Conservation (phyloP, 2,888 invertebrate genomes). For the Entomobrya multifasciata region DNA sequence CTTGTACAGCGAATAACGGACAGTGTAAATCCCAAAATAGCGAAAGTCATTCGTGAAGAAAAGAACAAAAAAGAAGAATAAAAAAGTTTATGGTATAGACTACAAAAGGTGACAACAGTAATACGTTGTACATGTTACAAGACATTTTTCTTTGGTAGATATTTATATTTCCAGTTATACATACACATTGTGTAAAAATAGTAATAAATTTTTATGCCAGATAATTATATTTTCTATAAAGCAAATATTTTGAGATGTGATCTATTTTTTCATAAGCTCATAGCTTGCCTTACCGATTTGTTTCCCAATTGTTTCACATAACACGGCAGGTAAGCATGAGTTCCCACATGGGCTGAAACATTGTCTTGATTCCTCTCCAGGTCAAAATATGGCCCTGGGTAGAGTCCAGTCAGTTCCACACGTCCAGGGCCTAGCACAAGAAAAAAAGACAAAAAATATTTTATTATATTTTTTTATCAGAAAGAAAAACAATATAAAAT, state of each 20-base stretch:
- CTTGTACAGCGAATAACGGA: background rate
- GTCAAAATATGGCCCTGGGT: constrained; percentile 93
- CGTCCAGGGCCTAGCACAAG: constrained; percentile 68
- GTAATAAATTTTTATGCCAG: too few relatives aligned
- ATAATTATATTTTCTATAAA: background rate
- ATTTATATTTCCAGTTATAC: background rate
- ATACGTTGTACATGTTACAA: background rate
- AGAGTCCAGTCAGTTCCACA: constrained; percentile 86
- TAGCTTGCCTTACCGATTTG: constrained; percentile 86
- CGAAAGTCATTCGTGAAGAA: constrained; percentile 1
- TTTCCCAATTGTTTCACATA: constrained; percentile 92
- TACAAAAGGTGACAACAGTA: background rate
- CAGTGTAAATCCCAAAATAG: constrained; percentile 20
- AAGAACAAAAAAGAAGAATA: background rate
- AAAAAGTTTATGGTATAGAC: background rate
- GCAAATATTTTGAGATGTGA: background rate
- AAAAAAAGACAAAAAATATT: constrained; percentile 49
- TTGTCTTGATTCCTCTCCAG: constrained; percentile 89
- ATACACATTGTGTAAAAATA: too few relatives aligned
- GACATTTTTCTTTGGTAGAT: background rate
- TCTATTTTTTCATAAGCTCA: background rate
- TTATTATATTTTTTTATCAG: constrained; percentile 2
- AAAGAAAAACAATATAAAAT: constrained; percentile 18
- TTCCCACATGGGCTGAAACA: constrained; percentile 94
- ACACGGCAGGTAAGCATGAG: constrained; percentile 94